A percentile compares a stretch with the other conserved stretches of the same genome.
These are phyloP conservation scores for Halesus radiatus DNA, from an alignment of 1,140 invertebrate genomes.

Conservation along the genomic window DNA sequence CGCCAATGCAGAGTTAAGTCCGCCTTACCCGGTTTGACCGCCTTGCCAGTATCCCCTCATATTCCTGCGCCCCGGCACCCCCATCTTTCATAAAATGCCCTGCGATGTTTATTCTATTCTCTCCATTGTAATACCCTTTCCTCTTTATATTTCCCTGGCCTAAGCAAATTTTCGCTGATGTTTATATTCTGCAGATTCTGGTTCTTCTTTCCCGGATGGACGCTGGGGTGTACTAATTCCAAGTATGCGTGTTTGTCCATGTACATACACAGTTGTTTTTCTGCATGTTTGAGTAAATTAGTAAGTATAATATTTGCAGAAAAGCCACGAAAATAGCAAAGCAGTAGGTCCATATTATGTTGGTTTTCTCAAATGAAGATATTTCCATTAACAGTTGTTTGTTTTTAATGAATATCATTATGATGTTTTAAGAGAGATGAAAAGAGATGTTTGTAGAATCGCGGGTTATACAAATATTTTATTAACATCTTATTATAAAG, in stretches of 20 bases:
- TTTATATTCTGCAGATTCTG: conserved; percentile 55
- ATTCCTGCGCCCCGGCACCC: neutral
- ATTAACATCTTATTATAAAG: no score
- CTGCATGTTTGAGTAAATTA: conserved; percentile 43
- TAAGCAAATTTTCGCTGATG: conserved; percentile 58
- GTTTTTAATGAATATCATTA: conserved; percentile 31
- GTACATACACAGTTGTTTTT: conserved; percentile 30
- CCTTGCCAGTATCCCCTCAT: conserved; percentile 51
- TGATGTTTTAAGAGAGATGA: conserved; percentile 14
- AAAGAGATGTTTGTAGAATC: neutral
- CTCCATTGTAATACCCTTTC: conserved; percentile 56
- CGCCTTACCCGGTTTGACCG: conserved; percentile 48
- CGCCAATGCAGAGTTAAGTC: conserved; percentile 52
- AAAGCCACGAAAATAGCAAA: conserved; percentile 25
- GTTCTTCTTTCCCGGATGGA: conserved; percentile 47
- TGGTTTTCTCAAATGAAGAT: conserved; percentile 28
- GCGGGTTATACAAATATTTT: conserved; percentile 1
- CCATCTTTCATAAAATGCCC: conserved; percentile 58
- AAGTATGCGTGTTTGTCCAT: conserved; percentile 25
- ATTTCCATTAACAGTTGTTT: conserved; percentile 29
- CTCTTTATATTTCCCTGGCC: conserved; percentile 53
- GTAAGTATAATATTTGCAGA: conserved; percentile 45
- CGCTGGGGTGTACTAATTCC: conserved; percentile 39
- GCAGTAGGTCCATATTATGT: neutral
- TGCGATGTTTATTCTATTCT: conserved; percentile 57